A percentile compares a stretch with the other conserved stretches of the same genome.
These are phyloP conservation scores for Camarhynchus parvulus DNA, from an alignment of 2,113 vertebrate species.

Conservation along the genomic window DNA sequence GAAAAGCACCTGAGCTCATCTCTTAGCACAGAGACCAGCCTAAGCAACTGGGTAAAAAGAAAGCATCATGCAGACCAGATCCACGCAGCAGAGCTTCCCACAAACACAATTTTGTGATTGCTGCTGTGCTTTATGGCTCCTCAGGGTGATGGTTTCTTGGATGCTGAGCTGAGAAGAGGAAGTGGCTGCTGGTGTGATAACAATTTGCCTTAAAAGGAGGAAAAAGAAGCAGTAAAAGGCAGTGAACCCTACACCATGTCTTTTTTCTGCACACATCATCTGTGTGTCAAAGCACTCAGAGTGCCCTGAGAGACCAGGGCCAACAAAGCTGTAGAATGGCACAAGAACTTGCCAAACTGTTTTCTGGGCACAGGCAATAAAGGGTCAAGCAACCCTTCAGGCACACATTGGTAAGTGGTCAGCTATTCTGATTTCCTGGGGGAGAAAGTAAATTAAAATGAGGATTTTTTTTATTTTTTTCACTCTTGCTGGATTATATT, in stretches of 20 bases:
- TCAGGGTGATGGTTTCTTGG: background rate
- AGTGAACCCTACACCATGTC: background rate
- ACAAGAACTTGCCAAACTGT: background rate
- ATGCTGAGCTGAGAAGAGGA: background rate
- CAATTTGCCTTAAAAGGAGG: background rate
- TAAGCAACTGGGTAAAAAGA: background rate
- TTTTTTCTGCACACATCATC: background rate
- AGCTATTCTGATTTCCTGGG: background rate
- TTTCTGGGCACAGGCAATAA: fast-evolving
- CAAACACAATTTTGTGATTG: background rate
- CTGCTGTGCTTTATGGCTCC: background rate
- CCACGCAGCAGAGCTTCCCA: background rate
- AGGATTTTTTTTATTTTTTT: background rate
- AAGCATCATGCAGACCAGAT: background rate
- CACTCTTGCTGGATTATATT: background rate
- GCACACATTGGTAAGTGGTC: background rate
- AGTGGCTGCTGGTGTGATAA: background rate
- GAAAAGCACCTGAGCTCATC: background rate
- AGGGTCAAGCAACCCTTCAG: background rate
- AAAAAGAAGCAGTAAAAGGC: background rate
- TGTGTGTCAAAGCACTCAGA: background rate
- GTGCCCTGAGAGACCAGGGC: background rate
- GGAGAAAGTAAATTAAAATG: background rate
- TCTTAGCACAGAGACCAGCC: background rate
- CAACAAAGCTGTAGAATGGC: background rate